phyloP scores from a whole-genome alignment of 2,888 invertebrate genomes.

The Polydrusus cervinus region DNA sequence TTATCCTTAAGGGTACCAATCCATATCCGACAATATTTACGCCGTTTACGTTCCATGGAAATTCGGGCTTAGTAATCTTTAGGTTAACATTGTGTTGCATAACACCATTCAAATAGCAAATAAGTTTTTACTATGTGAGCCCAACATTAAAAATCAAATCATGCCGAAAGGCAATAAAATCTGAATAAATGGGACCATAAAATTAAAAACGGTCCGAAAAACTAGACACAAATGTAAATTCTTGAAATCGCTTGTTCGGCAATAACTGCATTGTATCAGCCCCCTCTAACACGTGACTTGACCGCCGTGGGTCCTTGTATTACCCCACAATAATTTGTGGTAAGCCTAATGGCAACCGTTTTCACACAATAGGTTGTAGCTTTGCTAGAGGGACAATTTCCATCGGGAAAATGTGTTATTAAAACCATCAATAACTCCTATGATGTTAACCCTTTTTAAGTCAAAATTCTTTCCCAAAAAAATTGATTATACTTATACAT shows the following conservation, averaged over 20 bases:
- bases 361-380: constrained; percentile 39
- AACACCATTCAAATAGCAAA: no score
- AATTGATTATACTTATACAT: background rate
- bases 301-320: constrained; percentile 39
- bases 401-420: constrained; percentile 31
- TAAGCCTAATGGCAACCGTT: constrained; percentile 52
- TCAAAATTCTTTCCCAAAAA: constrained; percentile 8
- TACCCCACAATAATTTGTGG: constrained; percentile 51
- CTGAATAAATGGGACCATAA: background rate
- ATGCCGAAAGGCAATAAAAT: background rate
- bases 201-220: constrained; percentile 1
- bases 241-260: constrained; percentile 32
- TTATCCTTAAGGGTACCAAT: no score
- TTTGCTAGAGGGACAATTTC: constrained; percentile 24
- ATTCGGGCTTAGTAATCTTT: no score
- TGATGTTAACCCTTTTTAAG: constrained; percentile 17
- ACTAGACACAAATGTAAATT: constrained; percentile 31
- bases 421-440: constrained; percentile 34
- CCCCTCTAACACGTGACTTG: constrained; percentile 39
- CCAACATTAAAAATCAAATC: background rate
- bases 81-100: no score
- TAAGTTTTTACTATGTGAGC: no score
- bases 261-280: constrained; percentile 40
- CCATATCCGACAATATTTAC: no score
- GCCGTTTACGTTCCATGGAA: no score